Evolutionary conservation across 2,113 vertebrate species (phyloP).

Genomic region (Lepisosteus oculatus): DNA sequence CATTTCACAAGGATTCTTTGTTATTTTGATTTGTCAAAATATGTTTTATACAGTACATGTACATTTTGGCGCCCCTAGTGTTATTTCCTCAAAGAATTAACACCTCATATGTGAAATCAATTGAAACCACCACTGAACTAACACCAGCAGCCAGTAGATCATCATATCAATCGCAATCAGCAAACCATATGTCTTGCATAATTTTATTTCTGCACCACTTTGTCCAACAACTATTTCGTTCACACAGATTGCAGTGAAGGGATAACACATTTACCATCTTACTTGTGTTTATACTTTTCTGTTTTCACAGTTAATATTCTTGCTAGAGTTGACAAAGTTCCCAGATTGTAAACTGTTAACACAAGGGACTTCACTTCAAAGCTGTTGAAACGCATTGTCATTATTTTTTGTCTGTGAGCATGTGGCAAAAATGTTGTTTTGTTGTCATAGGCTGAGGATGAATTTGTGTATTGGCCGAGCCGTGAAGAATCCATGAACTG

Average conservation of each 20-base stretch:
- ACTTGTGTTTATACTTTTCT: slow-evolving; percentile 4
- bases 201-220: not conserved
- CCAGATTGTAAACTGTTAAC: not conserved
- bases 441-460: slow-evolving; percentile 85
- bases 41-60: not conserved
- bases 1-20: not conserved
- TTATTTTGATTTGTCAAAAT: not conserved
- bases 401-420: too few species aligned
- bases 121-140: slow-evolving; percentile 1
- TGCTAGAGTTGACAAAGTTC: slow-evolving; percentile 9
- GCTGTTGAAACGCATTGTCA: too few species aligned
- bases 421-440: slow-evolving; percentile 12
- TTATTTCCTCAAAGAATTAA: not conserved
- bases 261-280: slow-evolving; percentile 4
- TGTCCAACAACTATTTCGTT: not conserved
- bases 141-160: not conserved
- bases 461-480: slow-evolving; percentile 99
- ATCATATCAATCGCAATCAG: not conserved
- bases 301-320: slow-evolving; percentile 16
- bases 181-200: not conserved
- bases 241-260: slow-evolving; percentile 1
- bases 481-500: slow-evolving; percentile 98
- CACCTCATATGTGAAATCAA: slow-evolving; percentile 9
- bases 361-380: not conserved
- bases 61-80: not conserved